A percentile compares a stretch with the other conserved stretches of the same genome.
Conservation (phyloP, 2,888 invertebrate species). For the Nomada lathburiana region DNA sequence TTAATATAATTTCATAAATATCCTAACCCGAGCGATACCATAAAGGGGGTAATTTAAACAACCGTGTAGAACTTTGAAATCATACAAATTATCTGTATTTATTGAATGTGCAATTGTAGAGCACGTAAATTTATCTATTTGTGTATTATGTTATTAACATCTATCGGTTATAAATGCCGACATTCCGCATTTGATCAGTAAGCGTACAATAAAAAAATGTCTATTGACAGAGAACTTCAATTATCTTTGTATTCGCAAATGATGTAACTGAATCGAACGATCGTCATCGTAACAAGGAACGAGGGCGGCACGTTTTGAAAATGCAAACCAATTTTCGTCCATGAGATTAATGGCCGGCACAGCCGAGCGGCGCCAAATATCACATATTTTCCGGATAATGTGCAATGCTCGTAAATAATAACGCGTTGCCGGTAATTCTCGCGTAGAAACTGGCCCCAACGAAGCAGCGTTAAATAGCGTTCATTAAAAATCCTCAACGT, state of each 20-base stretch:
- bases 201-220: neutral
- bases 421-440: conserved; percentile 65
- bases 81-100: no score
- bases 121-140: no score
- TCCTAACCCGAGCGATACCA: no score
- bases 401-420: conserved; percentile 80
- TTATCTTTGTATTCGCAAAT: conserved; percentile 25
- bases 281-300: conserved; percentile 6
- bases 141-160: no score
- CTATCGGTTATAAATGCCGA: no score
- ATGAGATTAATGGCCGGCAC: conserved; percentile 77
- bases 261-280: conserved; percentile 38
- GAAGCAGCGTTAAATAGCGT: conserved; percentile 74
- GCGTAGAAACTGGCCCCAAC: conserved; percentile 61
- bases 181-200: neutral
- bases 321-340: conserved; percentile 79
- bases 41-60: no score
- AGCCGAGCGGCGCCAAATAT: conserved; percentile 75
- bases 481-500: conserved; percentile 73
- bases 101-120: no score
- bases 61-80: no score
- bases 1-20: no score
- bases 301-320: conserved; percentile 71
- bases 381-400: conserved; percentile 79
- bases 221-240: conserved; percentile 24